Percentiles rank a stretch among this genome's conserved stretches.
Evolutionary conservation across 2,113 vertebrate genomes (phyloP).

Genomic region (Sinocyclocheilus anshuiensis): DNA sequence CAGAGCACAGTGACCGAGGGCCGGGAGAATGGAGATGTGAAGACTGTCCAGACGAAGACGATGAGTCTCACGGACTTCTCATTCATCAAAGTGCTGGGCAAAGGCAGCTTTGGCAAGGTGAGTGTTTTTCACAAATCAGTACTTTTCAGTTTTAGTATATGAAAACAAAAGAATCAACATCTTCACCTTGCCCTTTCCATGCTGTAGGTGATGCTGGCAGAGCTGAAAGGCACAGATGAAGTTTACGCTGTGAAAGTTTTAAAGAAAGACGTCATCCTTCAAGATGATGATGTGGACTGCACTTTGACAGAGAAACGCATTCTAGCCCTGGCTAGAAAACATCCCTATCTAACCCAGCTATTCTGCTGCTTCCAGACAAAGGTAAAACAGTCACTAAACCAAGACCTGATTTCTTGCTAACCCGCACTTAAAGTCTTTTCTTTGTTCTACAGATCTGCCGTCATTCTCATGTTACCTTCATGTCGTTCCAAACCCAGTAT

Average conservation of each 20-base stretch:
- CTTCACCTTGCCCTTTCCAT: not conserved
- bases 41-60: slow-evolving; percentile 81
- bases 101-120: slow-evolving; percentile 99
- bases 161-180: not conserved
- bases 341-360: slow-evolving; percentile 96
- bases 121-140: slow-evolving; percentile 12
- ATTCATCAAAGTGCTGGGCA: slow-evolving; percentile 98
- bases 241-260: slow-evolving; percentile 96
- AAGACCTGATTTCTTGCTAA: not conserved
- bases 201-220: slow-evolving; percentile 92
- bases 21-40: slow-evolving; percentile 86
- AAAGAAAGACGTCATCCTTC: slow-evolving; percentile 97
- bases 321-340: slow-evolving; percentile 92
- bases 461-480: not conserved
- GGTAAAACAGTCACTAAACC: slow-evolving; percentile 67
- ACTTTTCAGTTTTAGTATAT: not conserved
- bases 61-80: slow-evolving; percentile 92
- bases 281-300: slow-evolving; percentile 97
- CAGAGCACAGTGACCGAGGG: slow-evolving; percentile 74
- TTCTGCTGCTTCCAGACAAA: slow-evolving; percentile 99
- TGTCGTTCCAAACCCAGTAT: not conserved
- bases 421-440: not conserved
- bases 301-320: slow-evolving; percentile 98
- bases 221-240: slow-evolving; percentile 94
- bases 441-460: not conserved